Base-by-base conservation (phyloP, 2,113 vertebrate species). In the Empidonax traillii region DNA sequence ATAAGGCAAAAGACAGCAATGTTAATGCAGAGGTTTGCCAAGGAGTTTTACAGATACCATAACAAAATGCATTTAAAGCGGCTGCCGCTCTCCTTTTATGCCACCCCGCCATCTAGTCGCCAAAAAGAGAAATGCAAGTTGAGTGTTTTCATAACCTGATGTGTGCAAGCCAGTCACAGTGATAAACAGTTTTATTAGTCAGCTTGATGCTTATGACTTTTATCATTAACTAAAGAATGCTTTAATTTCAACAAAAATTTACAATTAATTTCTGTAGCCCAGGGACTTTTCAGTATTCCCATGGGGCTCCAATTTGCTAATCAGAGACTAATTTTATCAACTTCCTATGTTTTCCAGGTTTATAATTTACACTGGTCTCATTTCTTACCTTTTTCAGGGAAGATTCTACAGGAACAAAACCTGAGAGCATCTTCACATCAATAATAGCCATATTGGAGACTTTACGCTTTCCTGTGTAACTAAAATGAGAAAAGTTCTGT, bases 391-490 rank as follows among this genome's bases (percentile, higher is more conserved):
- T 46, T 67, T 93, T 12, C 33, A 97, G 76, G 19, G 97, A 98
- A 66, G 97, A 92, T n/a, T 85, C 59, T 61, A 94, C 24, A 28
- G 97, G 95, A 73, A 90, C 85, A 91, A 96, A 98, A 53, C 98
- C 98, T 4, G 98, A 98, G 14, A 98, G 96, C 97, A 98, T 97
- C 94, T 97, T 98, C 67, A 98, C 82, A 4, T 98, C 96, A 80
- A 98, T 76, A 67, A 98, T 87, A 62, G 95, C 98, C 97, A 97
- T 97, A n/a, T 96, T 97, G 41, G 98, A 96, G 63, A 85, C 14
- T 1, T 27, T 65, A 37, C 84, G 96, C 35, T 51, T 85, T 68
- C 98, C 98, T 13, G 53, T 91, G 44, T 98, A 97, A 66, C 98
- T 98, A 35, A 89, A 94, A 93, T 15, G 46, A 96, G 59, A 93